A percentile compares a stretch with the other conserved stretches of the same genome.
These are phyloP conservation scores for Eufriesea mexicana DNA, from an alignment of 1,140 invertebrate species.

Conservation along the genomic window DNA sequence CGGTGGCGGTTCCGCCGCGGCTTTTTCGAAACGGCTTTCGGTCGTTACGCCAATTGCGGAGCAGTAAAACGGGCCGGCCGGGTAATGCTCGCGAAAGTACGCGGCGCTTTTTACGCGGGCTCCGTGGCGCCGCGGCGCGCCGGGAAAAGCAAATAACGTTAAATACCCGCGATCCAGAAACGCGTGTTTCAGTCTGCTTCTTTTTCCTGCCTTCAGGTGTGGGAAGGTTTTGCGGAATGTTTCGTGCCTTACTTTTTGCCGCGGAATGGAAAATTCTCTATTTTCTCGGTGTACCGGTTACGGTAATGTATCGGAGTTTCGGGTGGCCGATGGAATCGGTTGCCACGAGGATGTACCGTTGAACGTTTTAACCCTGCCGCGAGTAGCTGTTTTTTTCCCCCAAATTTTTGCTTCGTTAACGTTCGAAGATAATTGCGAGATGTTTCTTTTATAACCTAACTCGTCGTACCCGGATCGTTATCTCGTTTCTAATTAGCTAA, in stretches of 20 bases:
- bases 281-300: not conserved
- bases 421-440: no score
- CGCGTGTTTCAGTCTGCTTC: no score
- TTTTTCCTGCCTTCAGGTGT: not conserved
- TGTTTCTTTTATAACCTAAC: no score
- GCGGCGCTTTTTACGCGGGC: not conserved
- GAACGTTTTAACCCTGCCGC: no score
- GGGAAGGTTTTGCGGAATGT: not conserved
- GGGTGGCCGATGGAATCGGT: no score
- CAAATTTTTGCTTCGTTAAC: no score
- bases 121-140: not conserved
- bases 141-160: slow-evolving; percentile 29
- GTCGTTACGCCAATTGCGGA: slow-evolving; percentile 3
- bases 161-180: not conserved
- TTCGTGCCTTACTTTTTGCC: not conserved
- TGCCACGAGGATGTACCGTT: no score
- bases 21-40: slow-evolving; percentile 12
- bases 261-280: not conserved
- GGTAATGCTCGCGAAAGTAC: slow-evolving; percentile 13
- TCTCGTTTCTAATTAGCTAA: no score
- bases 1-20: not conserved
- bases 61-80: slow-evolving; percentile 9
- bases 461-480: no score
- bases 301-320: no score
- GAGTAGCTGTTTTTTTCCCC: no score